Evolutionary conservation across 1,140 invertebrate genomes (phyloP).

Genomic region (Drosophila watanabei): DNA sequence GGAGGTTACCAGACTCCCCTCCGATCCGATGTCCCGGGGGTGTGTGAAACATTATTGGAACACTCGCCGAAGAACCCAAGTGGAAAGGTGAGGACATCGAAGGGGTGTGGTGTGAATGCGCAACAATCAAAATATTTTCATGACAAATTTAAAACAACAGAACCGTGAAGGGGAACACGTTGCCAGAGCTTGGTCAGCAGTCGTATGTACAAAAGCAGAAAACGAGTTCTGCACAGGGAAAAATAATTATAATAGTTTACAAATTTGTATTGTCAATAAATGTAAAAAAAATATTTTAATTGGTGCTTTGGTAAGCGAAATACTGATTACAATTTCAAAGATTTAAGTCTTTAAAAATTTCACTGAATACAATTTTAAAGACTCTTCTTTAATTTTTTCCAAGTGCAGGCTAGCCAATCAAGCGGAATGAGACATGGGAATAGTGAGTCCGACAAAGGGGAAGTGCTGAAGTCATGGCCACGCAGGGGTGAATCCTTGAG

Average conservation of each 20-base stretch:
- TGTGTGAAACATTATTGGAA: slow-evolving; percentile 58
- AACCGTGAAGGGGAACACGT: slow-evolving; percentile 78
- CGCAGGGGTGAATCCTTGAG: slow-evolving; percentile 33
- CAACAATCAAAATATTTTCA: slow-evolving; percentile 84
- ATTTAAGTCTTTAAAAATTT: no score
- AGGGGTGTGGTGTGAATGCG: slow-evolving; percentile 41
- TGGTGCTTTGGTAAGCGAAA: not conserved
- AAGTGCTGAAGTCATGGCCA: slow-evolving; percentile 22
- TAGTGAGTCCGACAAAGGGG: not conserved
- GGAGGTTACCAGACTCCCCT: not conserved
- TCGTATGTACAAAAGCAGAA: slow-evolving; percentile 15
- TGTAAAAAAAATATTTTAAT: not conserved
- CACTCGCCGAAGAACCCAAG: slow-evolving; percentile 1
- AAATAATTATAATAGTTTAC: not conserved
- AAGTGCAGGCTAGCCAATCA: slow-evolving; percentile 32
- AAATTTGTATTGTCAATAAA: not conserved
- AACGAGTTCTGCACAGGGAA: slow-evolving; percentile 48
- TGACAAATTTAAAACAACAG: slow-evolving; percentile 84
- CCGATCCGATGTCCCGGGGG: slow-evolving; percentile 40
- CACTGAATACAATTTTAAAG: no score
- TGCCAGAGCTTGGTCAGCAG: slow-evolving; percentile 57
- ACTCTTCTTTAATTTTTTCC: no score
- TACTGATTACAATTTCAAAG: no score
- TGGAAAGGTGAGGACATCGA: not conserved
- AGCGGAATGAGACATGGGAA: slow-evolving; percentile 55